These are phyloP conservation scores for Trichomycterus rosablanca DNA, from an alignment of 2,113 vertebrate species.

Conservation along the genomic window DNA sequence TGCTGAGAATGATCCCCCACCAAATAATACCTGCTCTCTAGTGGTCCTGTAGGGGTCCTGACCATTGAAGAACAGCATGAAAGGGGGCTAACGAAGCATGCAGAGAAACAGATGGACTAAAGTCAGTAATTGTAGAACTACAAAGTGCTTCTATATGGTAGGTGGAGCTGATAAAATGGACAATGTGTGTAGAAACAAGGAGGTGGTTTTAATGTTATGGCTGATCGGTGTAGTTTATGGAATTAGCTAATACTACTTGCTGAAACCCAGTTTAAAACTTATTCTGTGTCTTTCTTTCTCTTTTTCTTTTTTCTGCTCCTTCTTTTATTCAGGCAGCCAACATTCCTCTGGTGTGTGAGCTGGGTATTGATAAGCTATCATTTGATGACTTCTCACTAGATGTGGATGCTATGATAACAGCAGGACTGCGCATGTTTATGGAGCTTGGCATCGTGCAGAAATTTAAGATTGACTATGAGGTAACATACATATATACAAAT, in stretches of 20 bases:
- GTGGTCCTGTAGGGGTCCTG: too few species aligned
- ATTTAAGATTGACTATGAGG: slow-evolving; percentile 99
- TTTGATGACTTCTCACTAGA: slow-evolving; percentile 99
- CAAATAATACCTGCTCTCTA: too few species aligned
- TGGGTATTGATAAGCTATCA: slow-evolving; percentile 89
- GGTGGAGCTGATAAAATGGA: too few species aligned
- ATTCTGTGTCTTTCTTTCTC: not conserved
- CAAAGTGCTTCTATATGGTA: too few species aligned
- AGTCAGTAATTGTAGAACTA: too few species aligned
- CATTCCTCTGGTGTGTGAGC: slow-evolving; percentile 91
- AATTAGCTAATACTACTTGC: not conserved
- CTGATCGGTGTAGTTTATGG: too few species aligned
- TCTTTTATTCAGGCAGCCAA: slow-evolving; percentile 80
- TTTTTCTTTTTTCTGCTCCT: slow-evolving; percentile 44
- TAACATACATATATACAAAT: slow-evolving; percentile 51
- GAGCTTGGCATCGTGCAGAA: slow-evolving; percentile 98
- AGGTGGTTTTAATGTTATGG: too few species aligned
- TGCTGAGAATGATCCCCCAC: too few species aligned
- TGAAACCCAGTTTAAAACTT: not conserved
- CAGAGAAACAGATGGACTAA: too few species aligned
- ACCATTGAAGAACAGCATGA: too few species aligned
- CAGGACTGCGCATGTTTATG: slow-evolving; percentile 96
- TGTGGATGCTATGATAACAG: slow-evolving; percentile 93
- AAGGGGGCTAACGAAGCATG: too few species aligned
- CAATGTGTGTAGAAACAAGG: too few species aligned